Evolutionary conservation across 2,888 invertebrate genomes (phyloP).

Genomic region (Dasysyrphus albostriatus): DNA sequence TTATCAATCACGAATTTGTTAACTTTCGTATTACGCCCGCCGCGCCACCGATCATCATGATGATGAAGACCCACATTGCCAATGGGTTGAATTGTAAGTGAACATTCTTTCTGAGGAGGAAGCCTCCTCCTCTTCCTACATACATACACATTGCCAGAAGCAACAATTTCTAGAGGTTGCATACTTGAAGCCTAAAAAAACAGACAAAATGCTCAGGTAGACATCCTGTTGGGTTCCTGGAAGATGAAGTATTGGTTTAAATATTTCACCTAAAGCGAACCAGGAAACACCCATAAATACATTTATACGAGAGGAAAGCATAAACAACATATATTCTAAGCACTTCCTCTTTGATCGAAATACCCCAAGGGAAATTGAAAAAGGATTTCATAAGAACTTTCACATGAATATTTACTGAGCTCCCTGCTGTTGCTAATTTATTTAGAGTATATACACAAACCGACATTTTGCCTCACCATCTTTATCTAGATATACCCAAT

Average conservation of each 20-base stretch:
- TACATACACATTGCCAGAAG: constrained; percentile 35
- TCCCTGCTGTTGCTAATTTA: constrained; percentile 60
- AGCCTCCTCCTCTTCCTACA: not conserved
- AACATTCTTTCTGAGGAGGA: constrained; percentile 34
- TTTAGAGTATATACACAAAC: constrained; percentile 38
- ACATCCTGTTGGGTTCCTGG: constrained; percentile 36
- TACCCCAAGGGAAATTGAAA: constrained; percentile 83
- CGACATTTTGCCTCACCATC: constrained; percentile 13
- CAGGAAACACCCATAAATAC: constrained; percentile 46
- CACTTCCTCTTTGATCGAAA: constrained; percentile 83
- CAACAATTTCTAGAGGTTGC: constrained; percentile 68
- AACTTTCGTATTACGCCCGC: constrained; percentile 78
- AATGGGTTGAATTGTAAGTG: constrained; percentile 32
- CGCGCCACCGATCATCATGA: not conserved
- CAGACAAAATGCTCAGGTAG: constrained; percentile 40
- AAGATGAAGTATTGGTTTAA: constrained; percentile 34
- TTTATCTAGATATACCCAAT: not conserved
- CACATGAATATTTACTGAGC: constrained; percentile 75
- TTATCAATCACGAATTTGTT: constrained; percentile 84
- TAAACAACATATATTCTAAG: constrained; percentile 78
- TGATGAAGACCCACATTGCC: not conserved
- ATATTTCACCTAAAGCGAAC: constrained; percentile 48
- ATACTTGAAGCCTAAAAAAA: constrained; percentile 46
- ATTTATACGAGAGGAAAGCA: constrained; percentile 67
- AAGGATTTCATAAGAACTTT: constrained; percentile 77